Base-by-base conservation (phyloP, 2,888 invertebrate genomes). In the Tipula lateralis region DNA sequence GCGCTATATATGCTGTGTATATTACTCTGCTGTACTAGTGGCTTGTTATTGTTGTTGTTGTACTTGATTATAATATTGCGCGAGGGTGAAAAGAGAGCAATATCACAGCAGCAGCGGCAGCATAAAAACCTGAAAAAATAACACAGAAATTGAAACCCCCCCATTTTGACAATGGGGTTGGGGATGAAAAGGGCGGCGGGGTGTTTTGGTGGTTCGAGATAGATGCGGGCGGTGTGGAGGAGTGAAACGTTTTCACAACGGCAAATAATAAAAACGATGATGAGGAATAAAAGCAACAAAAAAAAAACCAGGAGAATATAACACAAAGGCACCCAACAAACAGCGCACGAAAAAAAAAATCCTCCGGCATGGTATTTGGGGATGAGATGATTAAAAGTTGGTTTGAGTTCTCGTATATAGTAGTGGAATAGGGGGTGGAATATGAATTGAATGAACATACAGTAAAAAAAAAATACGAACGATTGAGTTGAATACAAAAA, bases 401-500 rank as follows among this genome's bases (percentile, higher is more conserved):
- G 39, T 39, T 39, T 39, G 44, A 44, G 44, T 16, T 44, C n/a
- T n/a, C n/a, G n/a, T n/a, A n/a, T n/a, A n/a, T n/a, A n/a, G 44
- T 66, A 24, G 9, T 66, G 66, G 3, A 66, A 66, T 24, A n/a
- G 32, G 32, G 82, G 82, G 82, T 82, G 82, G 82, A 82, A 82
- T 82, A 82, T 82, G 30, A 82, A 82, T 30, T 82, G 82, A 82
- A 82, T 82, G 82, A 82, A 82, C 82, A 82, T 29, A 82, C 12
- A 29, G 29, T 2, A 80, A 80, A 80, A 80, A 80, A 29, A 80
- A 82, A 3, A 6, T 30, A 82, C 32, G 82, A 82, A 82, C 82
- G 82, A 82, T 82, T 82, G 82, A 82, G 82, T 82, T 82, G 82
- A 66, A 66, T 66, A 66, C 66, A 66, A 66, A 66, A 66, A 66